Percentiles rank a stretch among this genome's conserved stretches.
Conservation (phyloP, 2,113 vertebrate species). For the Pandion haliaetus region DNA sequence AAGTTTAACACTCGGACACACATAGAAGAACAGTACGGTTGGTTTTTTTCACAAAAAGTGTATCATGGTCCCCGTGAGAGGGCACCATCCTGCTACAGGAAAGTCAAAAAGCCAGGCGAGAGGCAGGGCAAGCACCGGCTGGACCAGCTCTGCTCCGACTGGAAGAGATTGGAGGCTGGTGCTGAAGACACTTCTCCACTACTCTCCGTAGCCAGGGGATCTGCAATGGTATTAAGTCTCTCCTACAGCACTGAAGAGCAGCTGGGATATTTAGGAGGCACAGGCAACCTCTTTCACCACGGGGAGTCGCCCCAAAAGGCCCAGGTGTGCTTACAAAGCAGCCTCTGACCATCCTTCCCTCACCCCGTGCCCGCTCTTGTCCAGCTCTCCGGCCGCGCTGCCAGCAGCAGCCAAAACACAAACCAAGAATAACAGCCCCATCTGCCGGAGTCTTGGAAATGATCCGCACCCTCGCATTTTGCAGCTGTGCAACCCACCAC, state of each 20-base stretch:
- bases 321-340: neutral
- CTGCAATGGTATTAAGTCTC: neutral
- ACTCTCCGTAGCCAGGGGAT: neutral
- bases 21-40: neutral
- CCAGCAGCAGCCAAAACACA: accelerated
- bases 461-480: accelerated
- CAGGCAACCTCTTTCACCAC: neutral
- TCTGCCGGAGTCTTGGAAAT: neutral
- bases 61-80: neutral
- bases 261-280: neutral
- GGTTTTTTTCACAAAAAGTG: neutral
- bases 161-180: neutral
- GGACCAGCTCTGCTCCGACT: neutral
- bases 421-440: neutral
- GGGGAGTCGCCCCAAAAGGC: neutral
- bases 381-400: accelerated
- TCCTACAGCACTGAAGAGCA: neutral
- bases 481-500: accelerated
- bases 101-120: accelerated
- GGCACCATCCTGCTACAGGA: neutral
- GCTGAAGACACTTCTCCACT: neutral
- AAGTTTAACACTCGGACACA: neutral
- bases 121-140: accelerated
- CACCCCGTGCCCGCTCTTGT: accelerated
- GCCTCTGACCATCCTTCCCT: neutral